Base-by-base conservation (phyloP, 2,113 vertebrate genomes). In the Prolemur simus region DNA sequence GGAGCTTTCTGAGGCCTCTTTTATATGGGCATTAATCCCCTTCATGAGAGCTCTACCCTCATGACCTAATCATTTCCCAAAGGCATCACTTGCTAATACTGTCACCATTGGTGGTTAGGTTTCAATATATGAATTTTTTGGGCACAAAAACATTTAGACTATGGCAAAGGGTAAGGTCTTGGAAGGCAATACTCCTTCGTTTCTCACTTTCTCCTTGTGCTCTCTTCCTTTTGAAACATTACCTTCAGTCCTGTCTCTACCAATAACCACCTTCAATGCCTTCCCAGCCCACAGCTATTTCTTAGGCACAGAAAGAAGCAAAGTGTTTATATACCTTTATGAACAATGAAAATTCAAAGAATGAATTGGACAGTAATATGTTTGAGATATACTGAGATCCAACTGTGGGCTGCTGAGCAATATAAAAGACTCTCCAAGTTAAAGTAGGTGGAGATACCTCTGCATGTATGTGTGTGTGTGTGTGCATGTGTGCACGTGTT, bases 391-490 rank as follows among this genome's bases (percentile, higher is more conserved):
- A 5, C 68, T 71, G 11, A 58, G 13, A 42, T 56, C 2, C 10
- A 68, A 23, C 21, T 60, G 60, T 76, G 39, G 42, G 54, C 29
- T 84, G 10, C 18, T 89, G 32, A 63, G 15, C 13, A 45, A 23
- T 56, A 42, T 10, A 32, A 78, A 77, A 78, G 34, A 8, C 29
- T 39, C 23, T 78, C 25, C 27, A 49, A 54, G 18, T 45, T 68
- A 82, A 94, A 90, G 20, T 7, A 54, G 3, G 20, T 37, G 39
- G 52, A 87, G 15, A 54, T 18, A 64, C 14, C 10, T 39, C 10
- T 20, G 1, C 21, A 6, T 83, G n/a, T 80, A 2, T 7, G 15
- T n/a, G 0, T 15, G 2, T 68, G 64, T 11, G 8, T 66, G 12
- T 60, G 8, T 37, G 18, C 42, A 8, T 37, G 34, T 39, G 32